Base-by-base conservation (phyloP, 2,888 invertebrate species). In the Eristalis arbustorum region DNA sequence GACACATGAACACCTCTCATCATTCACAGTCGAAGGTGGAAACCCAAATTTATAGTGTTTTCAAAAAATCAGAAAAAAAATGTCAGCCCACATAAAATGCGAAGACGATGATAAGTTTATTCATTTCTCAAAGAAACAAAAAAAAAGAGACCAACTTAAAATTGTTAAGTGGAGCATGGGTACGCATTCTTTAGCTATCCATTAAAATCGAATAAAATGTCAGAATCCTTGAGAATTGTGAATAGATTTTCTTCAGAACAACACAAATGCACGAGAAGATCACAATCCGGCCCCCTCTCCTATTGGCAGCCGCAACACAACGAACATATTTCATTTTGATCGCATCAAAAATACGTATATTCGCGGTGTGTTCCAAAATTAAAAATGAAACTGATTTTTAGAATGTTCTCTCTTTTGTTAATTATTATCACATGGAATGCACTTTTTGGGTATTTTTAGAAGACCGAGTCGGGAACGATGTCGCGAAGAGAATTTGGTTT, bases 361-460 rank as follows among this genome's bases (percentile, higher is more conserved):
- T 34, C 63, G 23, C 22, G 22, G 28, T 14, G 22, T 61, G n/a
- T 67, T 61, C 62, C 71, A 42, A 62, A 61, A 67, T 37, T 62
- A 31, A 62, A 61, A 42, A 14, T 8, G 6, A 25, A 57, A 34
- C 23, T 18, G 31, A 56, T 34, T 31, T 11, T 56, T 23, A 5
- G 61, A 68, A 76, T 49, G 49, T 34, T 31, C 23, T 8, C n/a
- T 31, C 34, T 56, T 64, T 28, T 11, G 67, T 62, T 73, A 80
- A 67, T 73, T 80, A 69, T 57, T 80, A 68, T 63, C 62, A 28
- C 28, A 68, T 80, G 80, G 68, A 80, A 74, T 79, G 79, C 79
- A 79, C 40, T 78, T 69, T 79, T 67, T 73, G 8, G 18, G 10
- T 42, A 73, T 67, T 62, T 75, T 64, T 81, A 81, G 18, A 63